phyloP scores from a whole-genome alignment of 2,888 invertebrate species.

The Leptinotarsa peninsularis region DNA sequence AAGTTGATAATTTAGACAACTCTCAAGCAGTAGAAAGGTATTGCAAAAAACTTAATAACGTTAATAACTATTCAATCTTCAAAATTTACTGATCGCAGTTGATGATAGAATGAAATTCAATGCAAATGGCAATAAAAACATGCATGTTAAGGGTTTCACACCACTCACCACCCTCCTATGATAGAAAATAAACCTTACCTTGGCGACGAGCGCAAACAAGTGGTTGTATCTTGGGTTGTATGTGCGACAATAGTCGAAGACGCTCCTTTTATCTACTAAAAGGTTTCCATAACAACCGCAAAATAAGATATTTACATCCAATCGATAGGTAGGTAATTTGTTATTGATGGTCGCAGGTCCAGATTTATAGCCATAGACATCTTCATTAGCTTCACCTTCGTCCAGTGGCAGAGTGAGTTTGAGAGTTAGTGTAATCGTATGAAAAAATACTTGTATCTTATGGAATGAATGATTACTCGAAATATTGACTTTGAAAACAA shows the following conservation, averaged over 20 bases:
- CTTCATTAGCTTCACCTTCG: conserved; percentile 25
- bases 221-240: conserved; percentile 52
- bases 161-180: not conserved
- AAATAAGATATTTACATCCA: conserved; percentile 42
- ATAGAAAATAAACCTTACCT: conserved; percentile 7
- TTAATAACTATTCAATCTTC: too few species aligned
- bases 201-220: conserved; percentile 25
- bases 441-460: too few species aligned
- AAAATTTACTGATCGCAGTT: too few species aligned
- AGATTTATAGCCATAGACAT: conserved; percentile 35
- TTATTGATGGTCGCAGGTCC: conserved; percentile 33
- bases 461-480: too few species aligned
- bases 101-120: too few species aligned
- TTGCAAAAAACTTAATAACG: too few species aligned
- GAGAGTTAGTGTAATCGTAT: too few species aligned
- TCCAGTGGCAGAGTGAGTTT: not conserved
- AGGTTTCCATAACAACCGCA: conserved; percentile 46
- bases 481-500: too few species aligned
- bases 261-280: conserved; percentile 63
- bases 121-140: not conserved
- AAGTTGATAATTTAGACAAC: too few species aligned
- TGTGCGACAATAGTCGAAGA: conserved; percentile 75
- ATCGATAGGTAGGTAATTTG: conserved; percentile 44
- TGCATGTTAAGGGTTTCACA: not conserved
- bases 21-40: too few species aligned